Evolutionary conservation across 2,888 invertebrate genomes (phyloP).

Genomic region (Erebia epiphron): DNA sequence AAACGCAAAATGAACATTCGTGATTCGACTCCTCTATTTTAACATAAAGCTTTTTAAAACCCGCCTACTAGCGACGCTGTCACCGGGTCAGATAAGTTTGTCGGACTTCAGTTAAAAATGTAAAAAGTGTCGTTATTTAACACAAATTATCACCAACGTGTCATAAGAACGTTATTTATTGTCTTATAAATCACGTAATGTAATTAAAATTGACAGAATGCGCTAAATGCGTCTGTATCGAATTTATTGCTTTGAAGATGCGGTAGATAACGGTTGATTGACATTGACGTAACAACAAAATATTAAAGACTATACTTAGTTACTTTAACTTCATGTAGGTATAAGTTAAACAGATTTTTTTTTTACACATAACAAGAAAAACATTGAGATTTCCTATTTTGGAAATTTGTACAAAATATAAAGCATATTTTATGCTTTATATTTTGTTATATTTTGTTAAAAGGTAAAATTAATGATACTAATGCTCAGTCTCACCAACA

Average conservation of each 20-base stretch:
- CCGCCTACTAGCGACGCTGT: neutral
- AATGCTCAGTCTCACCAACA: too few species aligned
- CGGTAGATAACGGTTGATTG: conserved; percentile 28
- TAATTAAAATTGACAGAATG: conserved; percentile 27
- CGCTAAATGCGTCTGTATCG: conserved; percentile 25
- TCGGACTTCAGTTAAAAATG: too few species aligned
- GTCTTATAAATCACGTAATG: conserved; percentile 23
- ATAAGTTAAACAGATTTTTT: too few species aligned
- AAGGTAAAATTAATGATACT: too few species aligned
- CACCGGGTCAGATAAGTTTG: too few species aligned
- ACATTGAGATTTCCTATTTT: too few species aligned
- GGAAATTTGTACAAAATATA: too few species aligned
- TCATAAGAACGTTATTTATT: conserved; percentile 18
- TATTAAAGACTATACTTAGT: neutral
- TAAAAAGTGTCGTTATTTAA: too few species aligned
- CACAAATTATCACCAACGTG: neutral
- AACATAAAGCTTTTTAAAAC: conserved; percentile 28
- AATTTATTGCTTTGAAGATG: conserved; percentile 33
- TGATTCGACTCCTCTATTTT: conserved; percentile 33
- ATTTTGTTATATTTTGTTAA: too few species aligned
- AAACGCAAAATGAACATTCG: conserved; percentile 33
- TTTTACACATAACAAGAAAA: too few species aligned
- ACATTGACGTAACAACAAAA: conserved; percentile 31
- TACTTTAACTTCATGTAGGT: too few species aligned
- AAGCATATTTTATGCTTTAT: too few species aligned